A percentile compares a stretch with the other conserved stretches of the same genome.
Evolutionary conservation across 2,113 vertebrate genomes (phyloP).

Genomic region (Nipponia nippon): DNA sequence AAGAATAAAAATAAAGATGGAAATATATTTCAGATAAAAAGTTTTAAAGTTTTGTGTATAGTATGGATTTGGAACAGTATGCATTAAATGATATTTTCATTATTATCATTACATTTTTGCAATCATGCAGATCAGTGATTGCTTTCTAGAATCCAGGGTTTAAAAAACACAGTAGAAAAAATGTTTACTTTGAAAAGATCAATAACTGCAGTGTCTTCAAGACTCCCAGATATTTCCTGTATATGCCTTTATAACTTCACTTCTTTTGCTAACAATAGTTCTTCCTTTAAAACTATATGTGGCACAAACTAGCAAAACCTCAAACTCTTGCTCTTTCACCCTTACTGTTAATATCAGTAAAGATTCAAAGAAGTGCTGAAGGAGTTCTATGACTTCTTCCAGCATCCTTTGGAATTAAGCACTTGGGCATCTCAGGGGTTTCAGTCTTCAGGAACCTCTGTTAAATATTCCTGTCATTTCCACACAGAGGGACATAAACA

Average conservation of each 20-base stretch:
- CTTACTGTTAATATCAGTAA: not conserved
- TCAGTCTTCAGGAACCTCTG: not conserved
- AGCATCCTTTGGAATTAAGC: not conserved
- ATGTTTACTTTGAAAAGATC: not conserved
- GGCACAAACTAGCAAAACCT: not conserved
- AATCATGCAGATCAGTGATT: not conserved
- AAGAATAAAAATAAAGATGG: not conserved
- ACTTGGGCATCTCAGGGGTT: not conserved
- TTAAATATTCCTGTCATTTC: not conserved
- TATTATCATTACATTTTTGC: not conserved
- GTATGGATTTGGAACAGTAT: not conserved
- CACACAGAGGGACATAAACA: not conserved
- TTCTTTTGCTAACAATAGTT: not conserved
- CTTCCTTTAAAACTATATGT: not conserved
- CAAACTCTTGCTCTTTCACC: not conserved
- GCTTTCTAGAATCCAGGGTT: not conserved
- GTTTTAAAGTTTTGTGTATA: not conserved
- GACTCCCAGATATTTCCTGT: not conserved
- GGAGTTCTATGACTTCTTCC: not conserved
- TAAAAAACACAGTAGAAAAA: not conserved
- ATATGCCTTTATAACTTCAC: not conserved
- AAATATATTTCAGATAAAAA: not conserved
- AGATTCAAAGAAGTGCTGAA: not conserved
- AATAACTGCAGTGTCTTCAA: not conserved
- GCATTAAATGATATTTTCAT: not conserved